Base-by-base conservation (phyloP, 2,888 invertebrate genomes). In the Scaptomyza reducta region DNA sequence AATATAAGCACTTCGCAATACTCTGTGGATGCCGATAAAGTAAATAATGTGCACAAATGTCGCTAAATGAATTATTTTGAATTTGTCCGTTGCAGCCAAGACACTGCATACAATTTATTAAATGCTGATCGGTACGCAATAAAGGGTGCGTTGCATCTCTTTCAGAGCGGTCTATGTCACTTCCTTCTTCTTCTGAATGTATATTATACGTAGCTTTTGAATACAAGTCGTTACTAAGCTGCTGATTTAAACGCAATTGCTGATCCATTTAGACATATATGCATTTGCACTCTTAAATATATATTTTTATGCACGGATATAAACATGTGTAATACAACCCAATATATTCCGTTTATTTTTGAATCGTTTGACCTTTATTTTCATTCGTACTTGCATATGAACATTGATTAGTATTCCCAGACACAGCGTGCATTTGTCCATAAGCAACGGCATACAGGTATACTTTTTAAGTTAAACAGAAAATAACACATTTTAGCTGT, bases 141-240 rank as follows among this genome's bases (percentile, higher is more conserved):
- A 90, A 76, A 38, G 79, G 78, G 74, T 90, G 88, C 40, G 89
- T 90, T 54, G 91, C 90, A 87, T 91, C 91, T 63, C 83, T 89
- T 72, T 91, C 91, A 6, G 89, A 85, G 31, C 60, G 66, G 35
- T 75, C 89, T 38, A 53, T 53, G 13, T 60, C 55, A 38, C 9
- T 11, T 46, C 16, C 13, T n/a, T 41, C 16, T 14, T 41, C 25
- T 31, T 53, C 25, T 22, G 22, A 33, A 31, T 40, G 18, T 41
- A 27, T 27, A 40, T 27, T 50, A 54, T 31, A 27, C 10, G 25
- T 25, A 38, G 29, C 33, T 29, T 33, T 60, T 31, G 50, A 56
- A 42, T 18, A 29, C 18, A 27, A 38, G 7, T 60, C 16, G 9
- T 25, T 58, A 25, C 9, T 14, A 38, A 25, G 6, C 14, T 49